A percentile compares a stretch with the other conserved stretches of the same genome.
Conservation (phyloP, 2,113 vertebrate genomes). For the Psilopogon haemacephalus region DNA sequence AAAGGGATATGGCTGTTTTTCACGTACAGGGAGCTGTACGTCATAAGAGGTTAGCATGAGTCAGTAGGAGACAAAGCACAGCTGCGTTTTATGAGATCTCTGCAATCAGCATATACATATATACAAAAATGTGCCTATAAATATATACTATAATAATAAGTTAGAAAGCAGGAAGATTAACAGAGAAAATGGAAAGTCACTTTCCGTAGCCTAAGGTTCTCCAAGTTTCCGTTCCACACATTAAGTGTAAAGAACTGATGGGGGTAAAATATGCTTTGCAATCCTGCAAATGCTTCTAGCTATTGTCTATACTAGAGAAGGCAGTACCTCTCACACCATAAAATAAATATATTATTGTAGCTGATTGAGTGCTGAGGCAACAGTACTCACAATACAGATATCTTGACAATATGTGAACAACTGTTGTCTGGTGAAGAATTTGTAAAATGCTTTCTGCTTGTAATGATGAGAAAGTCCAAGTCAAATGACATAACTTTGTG, state of each 20-base stretch:
- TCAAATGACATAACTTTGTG: background rate
- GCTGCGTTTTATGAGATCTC: background rate
- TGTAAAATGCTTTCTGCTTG: background rate
- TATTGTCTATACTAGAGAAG: background rate
- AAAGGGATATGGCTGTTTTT: background rate
- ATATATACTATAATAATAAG: background rate
- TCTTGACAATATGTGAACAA: background rate
- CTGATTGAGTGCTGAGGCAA: accelerated
- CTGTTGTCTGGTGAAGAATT: background rate
- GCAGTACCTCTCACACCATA: background rate
- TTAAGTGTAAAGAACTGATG: background rate
- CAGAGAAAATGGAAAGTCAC: background rate
- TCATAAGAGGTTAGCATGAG: background rate
- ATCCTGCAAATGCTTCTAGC: background rate
- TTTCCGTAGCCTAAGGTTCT: background rate
- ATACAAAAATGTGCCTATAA: background rate
- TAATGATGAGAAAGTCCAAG: background rate
- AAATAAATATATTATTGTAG: background rate
- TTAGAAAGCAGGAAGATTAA: background rate
- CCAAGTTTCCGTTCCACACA: background rate
- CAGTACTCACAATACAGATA: background rate
- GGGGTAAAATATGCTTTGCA: background rate
- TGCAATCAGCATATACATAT: background rate
- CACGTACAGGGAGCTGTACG: background rate
- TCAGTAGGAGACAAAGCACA: background rate